Evolutionary conservation across 2,888 invertebrate species (phyloP).

Genomic region (Caenorhabditis sulstoni): DNA sequence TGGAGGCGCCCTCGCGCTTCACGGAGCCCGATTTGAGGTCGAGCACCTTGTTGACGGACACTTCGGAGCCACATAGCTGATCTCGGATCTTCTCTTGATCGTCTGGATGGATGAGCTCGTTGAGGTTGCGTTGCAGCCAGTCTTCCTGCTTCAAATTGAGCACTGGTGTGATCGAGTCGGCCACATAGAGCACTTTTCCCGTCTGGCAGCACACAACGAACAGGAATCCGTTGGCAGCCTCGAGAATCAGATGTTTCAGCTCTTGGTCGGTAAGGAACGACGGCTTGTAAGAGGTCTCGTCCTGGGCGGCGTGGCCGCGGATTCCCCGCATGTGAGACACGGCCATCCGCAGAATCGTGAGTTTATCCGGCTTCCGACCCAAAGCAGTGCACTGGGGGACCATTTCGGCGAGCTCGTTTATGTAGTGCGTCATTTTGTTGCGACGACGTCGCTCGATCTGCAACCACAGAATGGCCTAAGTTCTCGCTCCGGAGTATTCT

Average conservation of each 20-base stretch:
- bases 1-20: slow-evolving; percentile 86
- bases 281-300: slow-evolving; percentile 92
- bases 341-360: slow-evolving; percentile 98
- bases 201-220: slow-evolving; percentile 97
- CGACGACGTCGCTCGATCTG: slow-evolving; percentile 96
- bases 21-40: slow-evolving; percentile 89
- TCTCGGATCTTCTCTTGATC: slow-evolving; percentile 95
- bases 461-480: too few species aligned
- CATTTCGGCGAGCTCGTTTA: slow-evolving; percentile 99
- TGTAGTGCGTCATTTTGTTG: slow-evolving; percentile 99
- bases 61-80: slow-evolving; percentile 94
- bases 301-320: slow-evolving; percentile 59
- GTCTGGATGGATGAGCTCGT: slow-evolving; percentile 97
- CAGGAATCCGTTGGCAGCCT: slow-evolving; percentile 98
- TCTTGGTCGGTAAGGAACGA: slow-evolving; percentile 99
- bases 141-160: slow-evolving; percentile 96
- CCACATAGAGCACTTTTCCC: slow-evolving; percentile 96
- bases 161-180: slow-evolving; percentile 97
- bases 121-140: slow-evolving; percentile 96
- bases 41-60: slow-evolving; percentile 88
- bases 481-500: too few species aligned
- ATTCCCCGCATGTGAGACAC: slow-evolving; percentile 99
- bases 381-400: slow-evolving; percentile 94
- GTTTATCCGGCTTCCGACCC: slow-evolving; percentile 98
- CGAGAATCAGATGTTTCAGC: slow-evolving; percentile 96